phyloP scores from a whole-genome alignment of 2,113 vertebrate genomes.

The Phaethornis superciliosus region DNA sequence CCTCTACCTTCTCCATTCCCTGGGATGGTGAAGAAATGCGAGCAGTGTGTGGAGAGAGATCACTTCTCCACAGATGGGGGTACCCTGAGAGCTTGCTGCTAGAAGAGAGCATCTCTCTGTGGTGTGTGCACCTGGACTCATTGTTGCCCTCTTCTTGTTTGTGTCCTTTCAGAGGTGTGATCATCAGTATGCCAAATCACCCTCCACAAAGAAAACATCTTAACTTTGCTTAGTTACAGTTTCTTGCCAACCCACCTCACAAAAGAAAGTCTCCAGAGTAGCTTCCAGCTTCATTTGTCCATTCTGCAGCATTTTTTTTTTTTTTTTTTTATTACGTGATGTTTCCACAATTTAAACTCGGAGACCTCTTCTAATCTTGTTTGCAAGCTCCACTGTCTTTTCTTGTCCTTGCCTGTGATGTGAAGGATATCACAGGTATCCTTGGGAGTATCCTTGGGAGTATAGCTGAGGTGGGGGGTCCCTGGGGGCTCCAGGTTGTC shows the following conservation, averaged over 20 bases:
- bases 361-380: neutral
- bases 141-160: neutral
- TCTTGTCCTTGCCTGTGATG: neutral
- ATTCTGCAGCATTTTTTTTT: neutral
- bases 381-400: neutral
- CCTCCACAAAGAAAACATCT: neutral
- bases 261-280: neutral
- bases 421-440: neutral
- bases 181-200: neutral
- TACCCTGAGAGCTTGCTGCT: neutral
- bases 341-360: neutral
- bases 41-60: neutral
- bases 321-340: too few species aligned
- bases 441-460: neutral
- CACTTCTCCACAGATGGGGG: rapidly evolving
- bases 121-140: rapidly evolving
- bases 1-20: neutral
- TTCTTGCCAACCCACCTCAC: neutral
- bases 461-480: rapidly evolving
- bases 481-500: neutral
- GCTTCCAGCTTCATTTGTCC: neutral
- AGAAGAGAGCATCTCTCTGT: neutral
- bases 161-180: neutral
- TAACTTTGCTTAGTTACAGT: rapidly evolving
- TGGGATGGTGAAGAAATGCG: neutral